A percentile compares a stretch with the other conserved stretches of the same genome.
These are phyloP conservation scores for Lampris incognitus DNA, from an alignment of 2,113 vertebrate species.

Conservation along the genomic window DNA sequence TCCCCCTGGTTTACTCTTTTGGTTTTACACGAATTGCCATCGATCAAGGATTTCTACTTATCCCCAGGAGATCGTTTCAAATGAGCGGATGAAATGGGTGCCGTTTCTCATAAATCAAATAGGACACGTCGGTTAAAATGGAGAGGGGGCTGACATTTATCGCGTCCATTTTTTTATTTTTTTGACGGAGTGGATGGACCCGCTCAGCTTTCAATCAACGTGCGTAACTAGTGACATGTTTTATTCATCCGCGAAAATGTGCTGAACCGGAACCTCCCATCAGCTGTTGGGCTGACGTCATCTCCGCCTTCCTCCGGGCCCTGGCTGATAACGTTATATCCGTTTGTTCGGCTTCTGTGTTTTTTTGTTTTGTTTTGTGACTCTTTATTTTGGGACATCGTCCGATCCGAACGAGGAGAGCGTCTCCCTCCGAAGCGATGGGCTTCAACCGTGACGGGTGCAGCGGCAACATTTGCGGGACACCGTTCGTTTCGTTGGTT, in stretches of 20 bases:
- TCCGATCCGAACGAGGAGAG: too few species aligned
- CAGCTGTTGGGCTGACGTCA: conserved; percentile 55
- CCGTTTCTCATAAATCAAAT: neutral
- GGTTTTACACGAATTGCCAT: too few species aligned
- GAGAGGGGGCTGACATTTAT: too few species aligned
- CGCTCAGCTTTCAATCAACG: too few species aligned
- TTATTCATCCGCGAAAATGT: neutral
- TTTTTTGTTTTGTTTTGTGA: neutral
- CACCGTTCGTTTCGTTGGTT: neutral
- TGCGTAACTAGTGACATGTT: neutral
- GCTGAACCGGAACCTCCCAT: conserved; percentile 41
- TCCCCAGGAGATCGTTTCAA: too few species aligned
- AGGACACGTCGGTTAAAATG: neutral
- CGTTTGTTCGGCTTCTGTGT: neutral
- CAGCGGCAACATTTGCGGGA: neutral
- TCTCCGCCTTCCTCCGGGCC: conserved; percentile 37
- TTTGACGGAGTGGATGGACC: too few species aligned
- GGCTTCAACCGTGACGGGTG: rapidly evolving
- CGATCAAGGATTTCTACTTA: too few species aligned
- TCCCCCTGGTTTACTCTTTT: too few species aligned
- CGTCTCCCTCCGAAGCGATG: neutral
- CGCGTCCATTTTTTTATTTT: too few species aligned
- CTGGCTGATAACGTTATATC: conserved; percentile 13
- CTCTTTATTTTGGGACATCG: neutral
- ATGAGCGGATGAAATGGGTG: too few species aligned